A percentile compares a stretch with the other conserved stretches of the same genome.
Conservation (phyloP, 2,797 vertebrate genomes). For the Amblyraja radiata region DNA sequence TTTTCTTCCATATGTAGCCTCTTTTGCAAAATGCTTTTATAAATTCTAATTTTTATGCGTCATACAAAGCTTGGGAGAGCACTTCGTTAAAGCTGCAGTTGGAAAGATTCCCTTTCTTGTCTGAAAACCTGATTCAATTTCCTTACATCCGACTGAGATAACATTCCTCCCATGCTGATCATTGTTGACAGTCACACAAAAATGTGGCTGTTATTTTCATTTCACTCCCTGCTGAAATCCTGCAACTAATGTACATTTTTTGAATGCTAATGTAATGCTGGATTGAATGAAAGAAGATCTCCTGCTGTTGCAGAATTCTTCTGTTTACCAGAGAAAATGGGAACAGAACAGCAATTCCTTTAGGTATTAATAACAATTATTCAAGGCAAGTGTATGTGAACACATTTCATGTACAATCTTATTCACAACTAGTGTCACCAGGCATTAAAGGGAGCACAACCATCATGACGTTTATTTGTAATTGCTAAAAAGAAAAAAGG, state of each 20-base stretch:
- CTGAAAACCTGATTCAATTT: background rate
- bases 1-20: background rate
- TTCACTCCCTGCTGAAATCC: background rate
- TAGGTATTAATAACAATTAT: background rate
- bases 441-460: background rate
- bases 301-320: background rate
- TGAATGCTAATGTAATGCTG: background rate
- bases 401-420: too few relatives aligned
- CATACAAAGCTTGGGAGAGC: too few relatives aligned
- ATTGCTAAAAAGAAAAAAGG: slow-evolving; percentile 1
- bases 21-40: background rate
- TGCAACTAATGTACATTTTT: background rate
- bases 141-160: too few relatives aligned
- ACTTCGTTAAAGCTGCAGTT: background rate
- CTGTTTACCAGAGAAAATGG: background rate
- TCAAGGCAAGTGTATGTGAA: background rate
- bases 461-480: background rate
- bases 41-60: background rate
- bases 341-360: background rate
- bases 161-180: background rate
- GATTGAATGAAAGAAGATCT: background rate
- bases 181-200: background rate
- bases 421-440: background rate
- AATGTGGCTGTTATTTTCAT: background rate
- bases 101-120: background rate